Conservation (phyloP, 2,113 vertebrate genomes). For the Petaurus breviceps region DNA sequence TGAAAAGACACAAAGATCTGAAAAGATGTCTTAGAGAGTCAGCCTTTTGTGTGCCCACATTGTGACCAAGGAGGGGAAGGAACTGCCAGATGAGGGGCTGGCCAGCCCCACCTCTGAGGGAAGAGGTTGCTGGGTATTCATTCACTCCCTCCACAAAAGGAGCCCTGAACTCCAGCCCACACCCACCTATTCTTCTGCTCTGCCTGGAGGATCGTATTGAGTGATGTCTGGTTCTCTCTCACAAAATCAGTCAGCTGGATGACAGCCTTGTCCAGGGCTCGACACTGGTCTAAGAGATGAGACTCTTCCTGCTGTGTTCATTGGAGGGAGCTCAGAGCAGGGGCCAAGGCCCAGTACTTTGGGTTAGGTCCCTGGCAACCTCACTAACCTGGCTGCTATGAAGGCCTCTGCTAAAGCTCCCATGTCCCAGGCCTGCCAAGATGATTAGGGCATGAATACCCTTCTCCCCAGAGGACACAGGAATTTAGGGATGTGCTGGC, state of each 20-base stretch:
- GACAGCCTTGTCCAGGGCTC: slow-evolving; percentile 64
- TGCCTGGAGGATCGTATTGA: slow-evolving; percentile 53
- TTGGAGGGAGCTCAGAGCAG: neutral
- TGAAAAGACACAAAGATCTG: neutral
- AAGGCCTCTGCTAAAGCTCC: neutral
- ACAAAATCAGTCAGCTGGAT: slow-evolving; percentile 65
- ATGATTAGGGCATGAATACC: neutral
- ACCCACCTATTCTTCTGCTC: slow-evolving; percentile 70
- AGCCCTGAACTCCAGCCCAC: neutral
- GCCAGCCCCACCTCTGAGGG: neutral
- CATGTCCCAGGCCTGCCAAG: fast-evolving
- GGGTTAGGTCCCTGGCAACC: fast-evolving
- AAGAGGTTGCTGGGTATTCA: neutral
- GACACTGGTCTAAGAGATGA: slow-evolving; percentile 60
- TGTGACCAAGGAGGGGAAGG: neutral
- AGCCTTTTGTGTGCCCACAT: neutral
- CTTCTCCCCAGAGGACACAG: neutral
- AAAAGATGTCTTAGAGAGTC: neutral
- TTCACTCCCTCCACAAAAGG: neutral
- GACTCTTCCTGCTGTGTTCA: slow-evolving; percentile 41
- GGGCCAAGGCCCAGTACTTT: neutral
- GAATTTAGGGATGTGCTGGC: neutral
- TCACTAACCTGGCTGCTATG: neutral
- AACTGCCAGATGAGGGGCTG: neutral
- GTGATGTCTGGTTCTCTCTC: slow-evolving; percentile 64